Evolutionary conservation across 2,797 vertebrate genomes (phyloP), one percentile per base, ranked within the genome.

Genomic region (Eospalax fontanierii): DNA sequence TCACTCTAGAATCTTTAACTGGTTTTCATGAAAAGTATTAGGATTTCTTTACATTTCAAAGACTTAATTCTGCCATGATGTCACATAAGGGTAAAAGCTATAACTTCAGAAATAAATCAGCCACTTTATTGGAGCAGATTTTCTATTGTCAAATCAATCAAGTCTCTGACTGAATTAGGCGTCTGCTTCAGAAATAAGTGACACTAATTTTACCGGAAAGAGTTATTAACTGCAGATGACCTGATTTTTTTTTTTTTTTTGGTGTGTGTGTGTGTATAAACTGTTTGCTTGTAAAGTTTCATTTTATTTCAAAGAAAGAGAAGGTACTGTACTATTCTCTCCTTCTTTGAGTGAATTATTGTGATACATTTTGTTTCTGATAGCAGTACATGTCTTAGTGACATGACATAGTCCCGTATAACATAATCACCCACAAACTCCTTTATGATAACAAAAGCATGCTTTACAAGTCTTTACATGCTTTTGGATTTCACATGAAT

Each of bases 121-220:
- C 90, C 80, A 89, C 91, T 96, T 97, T 97, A 97, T 93, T 96
- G 97, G 91, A 95, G 87, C 95, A 96, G 95, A 96, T 96, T 97
- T 94, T 96, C 93, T 94, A 18, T 96, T 97, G 97, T 95, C 95
- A 95, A 95, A 97, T 98, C 96, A 96, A 82, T 97, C 96, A 97
- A 95, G 90, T 88, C 91, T 95, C 83, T 94, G 94, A 97, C 95
- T 97, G 96, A 95, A 97, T 97, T 97, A 97, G 91, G 91, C 79
- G 95, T 97, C 96, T 97, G 95, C 95, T 94, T 75, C 96, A 97
- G 95, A 98, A 97, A 90, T 95, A 97, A 97, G 95, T 96, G 95
- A 96, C 95, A 92, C 93, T 97, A 93, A 98, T 98, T 97, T 97
- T 96, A 96, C 11, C 10, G 90, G 97, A 96, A 97, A 94, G 95